These are phyloP conservation scores for Platerodrilus igneus DNA, from an alignment of 2,888 invertebrate species.

Conservation along the genomic window DNA sequence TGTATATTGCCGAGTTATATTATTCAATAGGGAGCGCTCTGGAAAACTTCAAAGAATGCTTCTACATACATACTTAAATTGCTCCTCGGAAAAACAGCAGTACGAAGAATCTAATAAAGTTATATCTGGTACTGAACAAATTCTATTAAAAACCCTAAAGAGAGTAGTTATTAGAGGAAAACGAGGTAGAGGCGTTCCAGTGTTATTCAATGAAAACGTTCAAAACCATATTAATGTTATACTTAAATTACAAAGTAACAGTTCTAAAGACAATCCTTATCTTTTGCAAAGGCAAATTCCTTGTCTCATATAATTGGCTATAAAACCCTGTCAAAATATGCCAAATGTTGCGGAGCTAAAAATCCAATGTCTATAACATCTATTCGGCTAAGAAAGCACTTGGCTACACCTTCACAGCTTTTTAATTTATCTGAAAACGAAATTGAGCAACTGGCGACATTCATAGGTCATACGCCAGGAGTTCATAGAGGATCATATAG, in stretches of 20 bases:
- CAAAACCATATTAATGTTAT: conserved; percentile 15
- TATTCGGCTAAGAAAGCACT: conserved; percentile 28
- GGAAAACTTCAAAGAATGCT: conserved; percentile 18
- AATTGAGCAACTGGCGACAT: conserved; percentile 28
- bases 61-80: conserved; percentile 6
- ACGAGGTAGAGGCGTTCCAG: conserved; percentile 16
- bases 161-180: conserved; percentile 18
- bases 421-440: conserved; percentile 26
- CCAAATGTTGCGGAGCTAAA: conserved; percentile 23
- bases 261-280: conserved; percentile 1
- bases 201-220: conserved; percentile 15
- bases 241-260: neutral
- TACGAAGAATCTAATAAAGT: conserved; percentile 7
- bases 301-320: conserved; percentile 24
- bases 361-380: conserved; percentile 23
- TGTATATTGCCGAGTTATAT: conserved; percentile 15
- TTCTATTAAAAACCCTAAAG: conserved; percentile 3
- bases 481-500: conserved; percentile 25
- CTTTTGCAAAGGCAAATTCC: conserved; percentile 27
- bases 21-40: conserved; percentile 20
- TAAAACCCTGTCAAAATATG: conserved; percentile 23
- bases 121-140: conserved; percentile 4
- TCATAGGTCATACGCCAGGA: conserved; percentile 27
- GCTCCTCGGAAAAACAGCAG: neutral
- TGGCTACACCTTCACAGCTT: conserved; percentile 29